Evolutionary conservation across 2,113 vertebrate species (phyloP), one percentile per base, ranked within the genome.

Genomic region (Phalacrocorax aristotelis): DNA sequence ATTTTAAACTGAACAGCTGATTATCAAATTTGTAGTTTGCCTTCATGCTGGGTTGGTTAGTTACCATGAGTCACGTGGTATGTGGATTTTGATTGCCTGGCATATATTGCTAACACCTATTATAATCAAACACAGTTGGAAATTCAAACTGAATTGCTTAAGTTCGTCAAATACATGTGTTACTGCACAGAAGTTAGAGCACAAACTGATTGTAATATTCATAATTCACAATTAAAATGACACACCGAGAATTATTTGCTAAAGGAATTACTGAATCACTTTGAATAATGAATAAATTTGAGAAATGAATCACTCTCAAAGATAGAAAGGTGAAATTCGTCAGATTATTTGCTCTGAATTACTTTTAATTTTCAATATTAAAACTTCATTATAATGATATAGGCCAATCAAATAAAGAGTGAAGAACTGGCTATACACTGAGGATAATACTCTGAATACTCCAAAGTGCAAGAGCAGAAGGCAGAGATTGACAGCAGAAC

Each of bases 231-330:
- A 97, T 93, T 96, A 95, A 89, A 95, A 95, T 87, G 13, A 88
- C 40, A 94, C 40, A 79, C 18, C 57, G 58, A 66, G 54, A 90
- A 69, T 71, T 95, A 94, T 91, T 97, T 96, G 70, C 78, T 86
- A 27, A 94, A 95, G 26, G n/a, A 94, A 91, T 85, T 95, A 90
- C 64, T 85, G 83, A 94, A 87, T 95, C 87, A 69, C 14, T 80
- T 70, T 91, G 95, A 97, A 96, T 95, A 97, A 95, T 97, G 96
- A 93, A 97, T 95, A 96, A 34, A 95, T 95, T 91, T 90, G 42
- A 91, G 81, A 94, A 95, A 84, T 87, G 0, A 91, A 46, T 88
- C 84, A 72, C 62, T 89, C 60, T 92, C 48, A 84, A 70, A 90
- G 36, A 93, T 9, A 92, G 27, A 66, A 92, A 74, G 22, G 36